phyloP scores from a whole-genome alignment of 2,888 invertebrate genomes.

The Opisthograptis luteolata region DNA sequence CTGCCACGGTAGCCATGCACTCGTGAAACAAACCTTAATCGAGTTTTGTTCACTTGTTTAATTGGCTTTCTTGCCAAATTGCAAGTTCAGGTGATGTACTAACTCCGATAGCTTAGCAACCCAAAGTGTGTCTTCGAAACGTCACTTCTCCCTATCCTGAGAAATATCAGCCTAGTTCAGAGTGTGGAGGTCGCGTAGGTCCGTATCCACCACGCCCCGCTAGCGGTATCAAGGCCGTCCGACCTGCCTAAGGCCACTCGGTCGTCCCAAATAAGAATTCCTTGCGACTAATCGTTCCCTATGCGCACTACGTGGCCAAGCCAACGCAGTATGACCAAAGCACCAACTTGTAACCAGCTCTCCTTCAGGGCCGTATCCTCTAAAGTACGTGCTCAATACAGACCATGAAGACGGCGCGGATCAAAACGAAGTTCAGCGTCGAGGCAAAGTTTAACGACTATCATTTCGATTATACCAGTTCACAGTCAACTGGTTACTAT shows the following conservation, averaged over 20 bases:
- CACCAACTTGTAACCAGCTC: constrained; percentile 69
- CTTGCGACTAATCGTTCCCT: too few relatives aligned
- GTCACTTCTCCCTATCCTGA: too few relatives aligned
- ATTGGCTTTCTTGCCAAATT: background rate
- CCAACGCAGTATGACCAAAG: constrained; percentile 70
- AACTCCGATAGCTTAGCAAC: too few relatives aligned
- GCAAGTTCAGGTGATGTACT: background rate
- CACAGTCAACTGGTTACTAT: too few relatives aligned
- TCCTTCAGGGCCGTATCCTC: constrained; percentile 70
- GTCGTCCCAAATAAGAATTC: too few relatives aligned
- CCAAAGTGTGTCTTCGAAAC: too few relatives aligned
- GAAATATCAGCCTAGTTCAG: too few relatives aligned
- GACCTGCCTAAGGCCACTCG: too few relatives aligned
- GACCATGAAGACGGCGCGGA: constrained; percentile 37
- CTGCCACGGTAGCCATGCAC: constrained; percentile 30
- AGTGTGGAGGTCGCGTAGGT: too few relatives aligned
- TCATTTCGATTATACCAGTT: constrained; percentile 75
- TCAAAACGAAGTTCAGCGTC: constrained; percentile 58
- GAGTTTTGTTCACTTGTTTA: constrained; percentile 21
- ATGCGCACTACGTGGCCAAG: too few relatives aligned
- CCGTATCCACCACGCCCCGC: too few relatives aligned
- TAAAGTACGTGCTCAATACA: constrained; percentile 73
- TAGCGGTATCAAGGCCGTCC: too few relatives aligned
- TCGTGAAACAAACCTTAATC: constrained; percentile 29
- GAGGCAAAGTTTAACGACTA: constrained; percentile 78